A percentile compares a stretch with the other conserved stretches of the same genome.
Evolutionary conservation across 2,888 invertebrate species (phyloP).

Genomic region (Aquatica leii): DNA sequence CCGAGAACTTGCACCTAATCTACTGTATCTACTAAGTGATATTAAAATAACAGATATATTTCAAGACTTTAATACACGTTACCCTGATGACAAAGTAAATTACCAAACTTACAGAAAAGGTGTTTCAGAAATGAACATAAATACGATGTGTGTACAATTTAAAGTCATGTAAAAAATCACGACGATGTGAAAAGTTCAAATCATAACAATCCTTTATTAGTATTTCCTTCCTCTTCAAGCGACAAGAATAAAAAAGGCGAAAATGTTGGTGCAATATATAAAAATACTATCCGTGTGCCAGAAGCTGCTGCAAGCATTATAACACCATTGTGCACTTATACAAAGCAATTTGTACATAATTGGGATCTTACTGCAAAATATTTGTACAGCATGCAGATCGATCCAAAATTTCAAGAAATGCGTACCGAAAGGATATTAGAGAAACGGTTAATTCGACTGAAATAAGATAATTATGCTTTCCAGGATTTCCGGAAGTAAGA

Average conservation of each 20-base stretch:
- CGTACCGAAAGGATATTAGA: not conserved
- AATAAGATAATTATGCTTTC: too few species aligned
- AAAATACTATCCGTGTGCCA: too few species aligned
- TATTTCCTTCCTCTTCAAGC: not conserved
- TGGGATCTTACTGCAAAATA: not conserved
- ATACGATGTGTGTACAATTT: too few species aligned
- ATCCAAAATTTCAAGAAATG: not conserved
- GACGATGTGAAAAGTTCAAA: not conserved
- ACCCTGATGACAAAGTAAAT: not conserved
- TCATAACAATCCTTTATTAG: too few species aligned
- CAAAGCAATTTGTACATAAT: too few species aligned
- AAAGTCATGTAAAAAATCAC: not conserved
- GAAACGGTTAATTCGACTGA: not conserved
- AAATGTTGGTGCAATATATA: too few species aligned
- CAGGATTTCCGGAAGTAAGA: too few species aligned
- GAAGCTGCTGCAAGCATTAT: not conserved
- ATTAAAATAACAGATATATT: too few species aligned
- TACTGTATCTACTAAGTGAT: not conserved
- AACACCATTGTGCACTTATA: not conserved
- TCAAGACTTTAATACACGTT: too few species aligned
- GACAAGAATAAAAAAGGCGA: not conserved
- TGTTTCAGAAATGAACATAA: not conserved
- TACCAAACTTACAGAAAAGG: too few species aligned
- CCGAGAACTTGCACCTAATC: not conserved
- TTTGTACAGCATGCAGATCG: not conserved